phyloP scores from a whole-genome alignment of 1,140 invertebrate species.

The Drosophila azteca region DNA sequence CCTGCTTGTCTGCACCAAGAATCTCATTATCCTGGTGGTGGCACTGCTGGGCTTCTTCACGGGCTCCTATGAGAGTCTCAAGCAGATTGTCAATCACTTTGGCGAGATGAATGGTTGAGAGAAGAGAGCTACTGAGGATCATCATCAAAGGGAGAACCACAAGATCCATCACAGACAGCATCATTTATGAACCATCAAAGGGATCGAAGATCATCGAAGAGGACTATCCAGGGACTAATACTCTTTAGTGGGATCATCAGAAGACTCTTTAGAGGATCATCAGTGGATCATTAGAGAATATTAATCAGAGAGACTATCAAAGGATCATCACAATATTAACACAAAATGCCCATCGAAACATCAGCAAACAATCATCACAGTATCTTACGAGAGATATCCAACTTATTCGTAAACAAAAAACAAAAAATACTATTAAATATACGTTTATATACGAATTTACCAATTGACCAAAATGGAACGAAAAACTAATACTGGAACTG shows the following conservation, averaged over 20 bases:
- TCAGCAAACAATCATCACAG: not conserved
- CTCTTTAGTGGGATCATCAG: not conserved
- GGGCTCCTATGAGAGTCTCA: slow-evolving; percentile 89
- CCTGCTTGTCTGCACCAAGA: slow-evolving; percentile 85
- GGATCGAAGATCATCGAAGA: too few species aligned
- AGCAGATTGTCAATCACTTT: slow-evolving; percentile 85
- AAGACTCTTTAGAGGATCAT: not conserved
- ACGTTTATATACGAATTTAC: slow-evolving; percentile 29
- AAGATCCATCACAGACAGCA: too few species aligned
- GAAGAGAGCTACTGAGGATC: not conserved
- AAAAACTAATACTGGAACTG: too few species aligned
- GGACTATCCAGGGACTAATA: not conserved
- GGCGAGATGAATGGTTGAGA: slow-evolving; percentile 41
- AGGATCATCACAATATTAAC: not conserved
- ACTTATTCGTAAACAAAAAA: too few species aligned
- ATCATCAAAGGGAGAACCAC: not conserved
- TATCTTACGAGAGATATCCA: slow-evolving; percentile 1
- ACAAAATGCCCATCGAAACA: not conserved
- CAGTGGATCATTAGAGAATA: not conserved
- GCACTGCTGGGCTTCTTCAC: slow-evolving; percentile 89
- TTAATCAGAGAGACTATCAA: not conserved
- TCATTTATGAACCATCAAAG: too few species aligned
- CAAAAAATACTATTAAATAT: not conserved
- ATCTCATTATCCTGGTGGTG: slow-evolving; percentile 87
- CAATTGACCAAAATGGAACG: not conserved